Percentiles rank a stretch among this genome's conserved stretches.
Conservation (phyloP, 2,888 invertebrate species). For the Ophonus ardosiacus region DNA sequence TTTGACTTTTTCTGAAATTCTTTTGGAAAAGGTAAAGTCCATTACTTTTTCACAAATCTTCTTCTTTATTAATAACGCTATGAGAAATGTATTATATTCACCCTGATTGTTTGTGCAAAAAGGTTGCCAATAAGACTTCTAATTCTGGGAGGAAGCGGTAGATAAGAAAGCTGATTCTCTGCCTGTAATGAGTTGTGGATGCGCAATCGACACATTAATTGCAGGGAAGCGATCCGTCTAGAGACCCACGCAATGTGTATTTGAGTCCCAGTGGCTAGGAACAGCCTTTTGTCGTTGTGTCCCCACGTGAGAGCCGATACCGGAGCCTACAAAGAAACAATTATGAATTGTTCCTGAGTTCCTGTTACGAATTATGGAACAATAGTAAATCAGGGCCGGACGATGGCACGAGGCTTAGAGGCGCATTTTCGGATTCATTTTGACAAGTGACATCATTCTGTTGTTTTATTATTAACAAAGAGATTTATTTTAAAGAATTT, state of each 20-base stretch:
- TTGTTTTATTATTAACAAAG: too few relatives aligned
- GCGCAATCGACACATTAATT: conserved; percentile 90
- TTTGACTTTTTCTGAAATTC: too few relatives aligned
- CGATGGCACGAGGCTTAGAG: too few relatives aligned
- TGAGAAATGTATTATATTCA: conserved; percentile 71
- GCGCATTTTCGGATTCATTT: too few relatives aligned
- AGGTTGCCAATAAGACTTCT: conserved; percentile 90
- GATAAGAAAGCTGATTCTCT: conserved; percentile 85
- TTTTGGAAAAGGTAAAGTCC: too few relatives aligned
- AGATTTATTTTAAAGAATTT: too few relatives aligned
- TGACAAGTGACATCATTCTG: too few relatives aligned
- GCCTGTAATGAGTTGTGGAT: conserved; percentile 86
- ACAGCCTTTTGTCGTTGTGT: conserved; percentile 96
- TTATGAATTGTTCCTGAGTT: conserved; percentile 55
- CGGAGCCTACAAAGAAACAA: conserved; percentile 79
- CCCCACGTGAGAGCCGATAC: conserved; percentile 98
- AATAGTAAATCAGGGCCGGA: conserved; percentile 21
- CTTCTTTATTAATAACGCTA: too few relatives aligned
- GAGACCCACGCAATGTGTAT: conserved; percentile 97
- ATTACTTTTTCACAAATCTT: too few relatives aligned
- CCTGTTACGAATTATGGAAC: conserved; percentile 47
- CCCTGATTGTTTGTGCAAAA: conserved; percentile 95
- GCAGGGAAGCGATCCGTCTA: conserved; percentile 92
- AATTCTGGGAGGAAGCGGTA: conserved; percentile 93
- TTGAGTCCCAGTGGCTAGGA: conserved; percentile 94